Evolutionary conservation across 92 coral and sea anemone species (phyloP), one percentile per base, ranked within the genome.

Genomic region (Parazoanthus darwini): DNA sequence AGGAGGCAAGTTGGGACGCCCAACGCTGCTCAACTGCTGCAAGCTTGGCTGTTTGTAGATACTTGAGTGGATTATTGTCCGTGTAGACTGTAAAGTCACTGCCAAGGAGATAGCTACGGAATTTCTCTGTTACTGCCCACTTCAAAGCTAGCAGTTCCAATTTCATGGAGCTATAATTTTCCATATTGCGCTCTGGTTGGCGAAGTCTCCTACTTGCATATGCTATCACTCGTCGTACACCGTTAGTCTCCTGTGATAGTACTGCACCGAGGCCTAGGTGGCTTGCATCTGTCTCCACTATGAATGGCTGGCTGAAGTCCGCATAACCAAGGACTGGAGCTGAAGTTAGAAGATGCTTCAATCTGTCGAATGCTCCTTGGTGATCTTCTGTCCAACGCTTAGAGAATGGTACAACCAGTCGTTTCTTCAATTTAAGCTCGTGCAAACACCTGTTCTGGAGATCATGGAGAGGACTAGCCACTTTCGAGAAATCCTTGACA

Each of bases 391-490:
- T 86, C 89, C 89, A 86, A n/a, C 82, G 82, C 54, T 86, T 86
- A 6, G 74, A 56, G 74, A 86, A 76, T 18, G 88, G 75, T 25
- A 58, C 74, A 20, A 54, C 33, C 56, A 86, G 74, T 29, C 33
- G 89, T 51, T 86, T 86, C 56, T 77, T 86, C 15, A 86, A 35
- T 22, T 86, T 86, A 0, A 77, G 76, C 42, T 75, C 72, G 46
- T 86, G 89, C 22, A 86, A 43, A 76, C 82, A n/a, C n/a, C n/a
- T n/a, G n/a, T n/a, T n/a, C n/a, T 86, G 92, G 13, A 89, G 77
- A 67, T 91, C 91, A 70, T 92, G 91, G 39, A 91, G 65, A 63
- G 94, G 94, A 48, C 87, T 88, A 5, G 92, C 90, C n/a, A 90
- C 51, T 14, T 88, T 90, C 68, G 94, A 88, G 78, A 91, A 93